Base-by-base conservation (phyloP, 2,888 invertebrate genomes). In the Ypsolopha sequella region DNA sequence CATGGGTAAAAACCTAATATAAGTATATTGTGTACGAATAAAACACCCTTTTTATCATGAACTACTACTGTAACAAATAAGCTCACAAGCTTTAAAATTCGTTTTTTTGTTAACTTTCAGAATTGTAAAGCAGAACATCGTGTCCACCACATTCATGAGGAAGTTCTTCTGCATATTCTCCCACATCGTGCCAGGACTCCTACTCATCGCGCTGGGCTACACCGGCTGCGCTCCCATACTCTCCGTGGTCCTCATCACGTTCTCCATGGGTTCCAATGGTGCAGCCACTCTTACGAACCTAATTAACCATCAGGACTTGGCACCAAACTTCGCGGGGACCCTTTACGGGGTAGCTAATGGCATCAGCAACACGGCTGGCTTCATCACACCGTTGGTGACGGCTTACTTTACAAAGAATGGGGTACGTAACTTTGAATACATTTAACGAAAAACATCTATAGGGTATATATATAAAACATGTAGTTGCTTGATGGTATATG, bases 331-430 rank as follows among this genome's bases (percentile, higher is more conserved):
- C 64, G 94, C 94, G 0, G 93, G 92, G 1, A 91, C 92, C 0
- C 64, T 94, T 36, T 94, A 93, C 55, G 94, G 94, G 0, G 91
- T 93, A 1, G 92, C 93, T 43, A 94, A 93, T 60, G 92, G 92
- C 49, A 76, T 93, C 14, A 93, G 93, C 13, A 90, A 91, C 48
- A 89, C 90, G 0, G 90, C 93, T 14, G 93, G 93, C 1, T 91
- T 94, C 59, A 89, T 94, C 35, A 91, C 92, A 1, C 93, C 94
- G 0, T 70, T 91, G 52, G 87, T 94, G 43, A 92, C 93, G 4
- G 93, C 92, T 8, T 84, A 89, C 60, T 88, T 90, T 52, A 89
- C 90, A 6, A 88, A 88, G 58, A 72, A 88, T 54, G 85, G 87
- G 59, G 90, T 90, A 68, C 85, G 86, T 74, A 44, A 43, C 34